These are phyloP conservation scores for Xenopus petersii DNA, from an alignment of 2,797 vertebrate genomes.

Conservation along the genomic window DNA sequence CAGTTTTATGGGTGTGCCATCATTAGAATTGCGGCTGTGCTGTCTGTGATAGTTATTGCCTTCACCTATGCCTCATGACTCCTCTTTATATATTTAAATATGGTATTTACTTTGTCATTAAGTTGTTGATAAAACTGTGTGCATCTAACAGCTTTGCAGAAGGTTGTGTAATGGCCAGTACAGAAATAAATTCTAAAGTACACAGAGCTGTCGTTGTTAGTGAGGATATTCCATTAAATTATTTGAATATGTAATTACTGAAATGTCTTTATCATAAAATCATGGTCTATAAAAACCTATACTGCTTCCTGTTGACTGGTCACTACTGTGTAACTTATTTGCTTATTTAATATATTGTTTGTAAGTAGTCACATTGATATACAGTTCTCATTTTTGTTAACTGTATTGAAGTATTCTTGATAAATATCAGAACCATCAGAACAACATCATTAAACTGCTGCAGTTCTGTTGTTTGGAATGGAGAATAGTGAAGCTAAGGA, in stretches of 20 bases:
- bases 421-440: no score
- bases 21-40: not conserved
- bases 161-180: not conserved
- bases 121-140: conserved; percentile 1
- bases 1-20: not conserved
- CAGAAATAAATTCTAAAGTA: not conserved
- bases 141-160: conserved; percentile 1
- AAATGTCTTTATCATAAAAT: not conserved
- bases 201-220: conserved; percentile 21
- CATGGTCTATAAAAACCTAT: no score
- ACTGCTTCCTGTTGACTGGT: no score
- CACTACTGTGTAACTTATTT: no score
- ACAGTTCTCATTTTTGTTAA: no score
- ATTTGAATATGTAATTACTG: conserved; percentile 6
- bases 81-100: not conserved
- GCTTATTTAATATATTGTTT: no score
- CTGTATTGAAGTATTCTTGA: no score
- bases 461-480: no score
- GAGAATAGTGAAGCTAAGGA: no score
- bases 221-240: no score
- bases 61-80: not conserved
- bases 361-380: no score
- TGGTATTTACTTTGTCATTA: conserved; percentile 12
- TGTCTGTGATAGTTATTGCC: not conserved
- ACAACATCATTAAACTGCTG: no score